A percentile compares a stretch with the other conserved stretches of the same genome.
phyloP scores from a whole-genome alignment of 2,797 vertebrate species.

The Protosalanx chinensis region DNA sequence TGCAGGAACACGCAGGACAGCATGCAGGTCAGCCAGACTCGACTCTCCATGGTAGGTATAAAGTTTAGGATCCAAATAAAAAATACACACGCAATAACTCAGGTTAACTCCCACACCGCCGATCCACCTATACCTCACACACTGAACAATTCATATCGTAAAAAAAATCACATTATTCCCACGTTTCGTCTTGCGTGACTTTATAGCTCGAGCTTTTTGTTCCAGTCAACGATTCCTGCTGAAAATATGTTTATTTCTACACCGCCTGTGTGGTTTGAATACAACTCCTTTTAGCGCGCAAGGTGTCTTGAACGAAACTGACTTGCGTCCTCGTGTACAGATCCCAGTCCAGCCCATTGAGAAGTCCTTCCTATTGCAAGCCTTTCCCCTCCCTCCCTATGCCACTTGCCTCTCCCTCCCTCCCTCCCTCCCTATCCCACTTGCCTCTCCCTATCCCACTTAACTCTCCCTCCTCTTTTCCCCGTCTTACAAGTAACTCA shows the following conservation, averaged over 20 bases:
- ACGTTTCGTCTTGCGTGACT: conserved; percentile 16
- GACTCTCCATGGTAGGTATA: conserved; percentile 55
- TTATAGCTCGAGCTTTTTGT: conserved; percentile 26
- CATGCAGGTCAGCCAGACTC: conserved; percentile 49
- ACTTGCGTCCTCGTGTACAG: neutral
- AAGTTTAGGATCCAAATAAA: conserved; percentile 8
- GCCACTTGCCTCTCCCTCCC: conserved; percentile 11
- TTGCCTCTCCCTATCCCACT: conserved; percentile 16
- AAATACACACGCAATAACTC: conserved; percentile 2
- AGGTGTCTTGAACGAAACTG: neutral
- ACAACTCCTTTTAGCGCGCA: neutral
- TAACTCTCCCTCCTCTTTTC: conserved; percentile 5
- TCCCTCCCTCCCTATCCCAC: conserved; percentile 17
- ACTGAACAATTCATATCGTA: conserved; percentile 8
- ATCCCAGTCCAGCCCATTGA: neutral
- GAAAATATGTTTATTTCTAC: neutral
- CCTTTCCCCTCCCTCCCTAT: conserved; percentile 7
- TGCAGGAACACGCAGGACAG: conserved; percentile 51
- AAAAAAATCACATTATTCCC: conserved; percentile 12
- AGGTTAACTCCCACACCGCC: neutral
- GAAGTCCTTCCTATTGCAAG: conserved; percentile 9
- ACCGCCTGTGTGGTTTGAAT: neutral
- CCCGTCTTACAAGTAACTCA: conserved; percentile 5
- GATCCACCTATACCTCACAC: neutral
- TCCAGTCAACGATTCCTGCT: neutral